Conservation (phyloP, 2,888 invertebrate genomes). For the Watsonalla binaria region DNA sequence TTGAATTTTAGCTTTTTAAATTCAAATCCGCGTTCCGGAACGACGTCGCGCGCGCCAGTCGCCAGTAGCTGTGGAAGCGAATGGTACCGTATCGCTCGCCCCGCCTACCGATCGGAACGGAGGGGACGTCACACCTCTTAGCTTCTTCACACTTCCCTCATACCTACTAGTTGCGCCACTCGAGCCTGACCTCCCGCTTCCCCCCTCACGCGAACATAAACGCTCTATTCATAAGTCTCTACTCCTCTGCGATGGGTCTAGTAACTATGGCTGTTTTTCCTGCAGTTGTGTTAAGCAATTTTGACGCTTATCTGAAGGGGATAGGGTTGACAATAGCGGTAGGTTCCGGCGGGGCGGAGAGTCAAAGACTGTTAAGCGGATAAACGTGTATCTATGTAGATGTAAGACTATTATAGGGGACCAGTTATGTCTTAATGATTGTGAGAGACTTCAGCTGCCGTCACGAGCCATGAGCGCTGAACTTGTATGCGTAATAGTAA, state of each 20-base stretch:
- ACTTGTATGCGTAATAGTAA: too few species aligned
- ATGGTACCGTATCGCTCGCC: constrained; percentile 18
- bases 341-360: constrained; percentile 57
- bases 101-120: constrained; percentile 66
- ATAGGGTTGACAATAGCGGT: constrained; percentile 15
- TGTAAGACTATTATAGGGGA: constrained; percentile 8
- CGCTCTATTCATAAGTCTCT: background rate
- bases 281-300: constrained; percentile 22
- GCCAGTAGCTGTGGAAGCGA: background rate
- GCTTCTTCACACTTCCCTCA: constrained; percentile 72
- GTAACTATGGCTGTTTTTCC: constrained; percentile 29
- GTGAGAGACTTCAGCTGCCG: too few species aligned
- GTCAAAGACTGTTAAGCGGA: constrained; percentile 61
- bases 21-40: background rate
- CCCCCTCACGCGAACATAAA: constrained; percentile 16
- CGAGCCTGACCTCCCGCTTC: constrained; percentile 37
- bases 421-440: background rate
- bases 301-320: constrained; percentile 15
- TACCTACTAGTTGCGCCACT: constrained; percentile 65
- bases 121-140: constrained; percentile 71
- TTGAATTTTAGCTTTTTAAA: background rate
- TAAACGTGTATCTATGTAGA: constrained; percentile 40
- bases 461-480: too few species aligned
- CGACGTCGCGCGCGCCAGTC: background rate
- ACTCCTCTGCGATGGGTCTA: constrained; percentile 28